phyloP scores from a whole-genome alignment of 2,797 vertebrate species.

The Acrossocheilus fasciatus region DNA sequence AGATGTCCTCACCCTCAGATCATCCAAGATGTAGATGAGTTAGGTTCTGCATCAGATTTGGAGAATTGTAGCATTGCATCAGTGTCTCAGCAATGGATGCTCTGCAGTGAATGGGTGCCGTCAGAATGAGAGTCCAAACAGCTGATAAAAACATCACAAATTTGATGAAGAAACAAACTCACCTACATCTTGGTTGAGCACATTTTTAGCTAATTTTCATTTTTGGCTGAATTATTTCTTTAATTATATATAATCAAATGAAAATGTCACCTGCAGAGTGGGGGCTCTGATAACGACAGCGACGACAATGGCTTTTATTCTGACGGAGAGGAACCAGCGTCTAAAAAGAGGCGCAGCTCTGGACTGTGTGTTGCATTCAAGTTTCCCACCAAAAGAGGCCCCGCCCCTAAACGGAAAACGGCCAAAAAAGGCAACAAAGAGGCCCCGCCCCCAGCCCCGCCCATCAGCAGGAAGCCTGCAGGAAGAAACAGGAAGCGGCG shows the following conservation, averaged over 20 bases:
- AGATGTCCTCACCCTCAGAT: no score
- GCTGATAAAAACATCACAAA: background rate
- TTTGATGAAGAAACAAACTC: no score
- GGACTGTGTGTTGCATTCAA: constrained; percentile 90
- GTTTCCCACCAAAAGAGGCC: constrained; percentile 86
- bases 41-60: no score
- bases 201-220: no score
- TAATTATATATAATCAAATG: background rate
- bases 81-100: no score
- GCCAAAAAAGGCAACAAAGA: constrained; percentile 55
- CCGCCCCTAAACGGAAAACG: constrained; percentile 59
- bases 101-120: no score
- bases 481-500: constrained; percentile 37
- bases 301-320: constrained; percentile 75
- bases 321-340: constrained; percentile 73
- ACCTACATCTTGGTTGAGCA: no score
- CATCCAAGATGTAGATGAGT: no score
- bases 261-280: constrained; percentile 63
- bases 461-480: constrained; percentile 52
- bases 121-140: no score
- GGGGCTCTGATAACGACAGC: constrained; percentile 74
- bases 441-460: constrained; percentile 56
- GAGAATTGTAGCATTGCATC: no score
- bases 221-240: no score
- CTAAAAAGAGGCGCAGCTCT: constrained; percentile 78